Conservation (phyloP, 2,888 invertebrate species). For the Hyalella azteca region DNA sequence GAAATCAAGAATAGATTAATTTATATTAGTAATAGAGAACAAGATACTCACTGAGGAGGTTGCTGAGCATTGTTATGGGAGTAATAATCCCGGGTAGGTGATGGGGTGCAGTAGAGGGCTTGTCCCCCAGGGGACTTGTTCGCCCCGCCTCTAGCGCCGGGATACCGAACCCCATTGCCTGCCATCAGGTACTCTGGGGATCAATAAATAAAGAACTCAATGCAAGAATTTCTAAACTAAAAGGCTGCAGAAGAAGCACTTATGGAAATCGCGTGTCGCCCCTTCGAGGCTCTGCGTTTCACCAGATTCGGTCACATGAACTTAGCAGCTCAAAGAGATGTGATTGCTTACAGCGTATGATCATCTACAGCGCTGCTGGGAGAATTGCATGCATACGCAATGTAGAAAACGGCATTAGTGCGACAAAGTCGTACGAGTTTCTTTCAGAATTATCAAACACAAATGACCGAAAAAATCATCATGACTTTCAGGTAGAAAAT, state of each 20-base stretch:
- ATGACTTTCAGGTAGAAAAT: no score
- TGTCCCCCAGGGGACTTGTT: conserved; percentile 31
- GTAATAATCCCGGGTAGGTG: conserved; percentile 11
- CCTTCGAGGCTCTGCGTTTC: no score
- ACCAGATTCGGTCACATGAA: no score
- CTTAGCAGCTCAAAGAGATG: no score
- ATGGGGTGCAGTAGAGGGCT: conserved; percentile 35
- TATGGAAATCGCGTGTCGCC: conserved; percentile 28
- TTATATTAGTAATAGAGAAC: background rate
- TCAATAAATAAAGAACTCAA: conserved; percentile 30
- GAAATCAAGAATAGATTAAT: background rate
- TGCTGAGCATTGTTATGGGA: conserved; percentile 34
- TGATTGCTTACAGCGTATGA: no score
- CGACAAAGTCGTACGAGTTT: no score
- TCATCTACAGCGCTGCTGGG: no score
- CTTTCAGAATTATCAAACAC: no score
- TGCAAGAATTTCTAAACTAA: background rate
- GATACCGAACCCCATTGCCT: conserved; percentile 28
- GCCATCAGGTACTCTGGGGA: conserved; percentile 38
- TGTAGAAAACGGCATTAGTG: no score
- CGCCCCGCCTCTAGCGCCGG: conserved; percentile 3
- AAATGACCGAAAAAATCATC: no score
- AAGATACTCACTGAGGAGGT: conserved; percentile 27
- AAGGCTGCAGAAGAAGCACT: conserved; percentile 2
- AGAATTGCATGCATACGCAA: no score